Evolutionary conservation across 2,888 invertebrate genomes (phyloP), one percentile per base, ranked within the genome.

Genomic region (Sinohyriopsis cumingii): DNA sequence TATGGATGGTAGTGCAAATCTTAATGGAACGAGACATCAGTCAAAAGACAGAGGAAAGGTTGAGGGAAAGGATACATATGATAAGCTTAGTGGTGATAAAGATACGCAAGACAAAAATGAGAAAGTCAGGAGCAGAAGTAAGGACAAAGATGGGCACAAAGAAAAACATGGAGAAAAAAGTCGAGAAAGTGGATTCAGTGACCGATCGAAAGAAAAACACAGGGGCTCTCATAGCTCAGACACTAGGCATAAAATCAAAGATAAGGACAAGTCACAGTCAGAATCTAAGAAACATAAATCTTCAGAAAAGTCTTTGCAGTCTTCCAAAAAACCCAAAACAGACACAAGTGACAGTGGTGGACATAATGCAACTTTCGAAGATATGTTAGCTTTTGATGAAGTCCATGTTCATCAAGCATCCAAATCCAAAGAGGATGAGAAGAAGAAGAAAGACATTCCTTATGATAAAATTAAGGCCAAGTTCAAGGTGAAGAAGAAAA

Each of bases 401-500:
- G 18, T 33, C 12, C 19, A 9, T 54, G 33, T 55, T 22, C 64
- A 67, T 45, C 67, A 56, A 62, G 9, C 7, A 20, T 55, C 53
- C 15, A 68, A 64, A 63, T 33, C 61, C n/a, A 59, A 45, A 12
- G 67, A 68, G 28, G 60, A 45, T 6, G 63, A 62, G 9, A 63
- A 69, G 45, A 45, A 63, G 5, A 71, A 77, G 61, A 61, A 59
- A 7, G 72, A 72, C 57, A 69, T 69, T 56, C 75, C 72, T 56
- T 82, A 82, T 73, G 79, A 76, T 64, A 60, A 76, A 24, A 67
- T 82, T 12, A 79, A 74, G 55, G 73, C 77, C 18, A 82, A 82
- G 65, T 82, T 80, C 59, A 80, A 75, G 59, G 72, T 82, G 15
- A 82, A 80, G 69, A 82, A 80, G 67, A 79, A 68, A 56, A 69